Percentiles rank a stretch among this genome's conserved stretches.
Conservation (phyloP, 2,797 vertebrate species). For the Neosilurus mollespiculum region DNA sequence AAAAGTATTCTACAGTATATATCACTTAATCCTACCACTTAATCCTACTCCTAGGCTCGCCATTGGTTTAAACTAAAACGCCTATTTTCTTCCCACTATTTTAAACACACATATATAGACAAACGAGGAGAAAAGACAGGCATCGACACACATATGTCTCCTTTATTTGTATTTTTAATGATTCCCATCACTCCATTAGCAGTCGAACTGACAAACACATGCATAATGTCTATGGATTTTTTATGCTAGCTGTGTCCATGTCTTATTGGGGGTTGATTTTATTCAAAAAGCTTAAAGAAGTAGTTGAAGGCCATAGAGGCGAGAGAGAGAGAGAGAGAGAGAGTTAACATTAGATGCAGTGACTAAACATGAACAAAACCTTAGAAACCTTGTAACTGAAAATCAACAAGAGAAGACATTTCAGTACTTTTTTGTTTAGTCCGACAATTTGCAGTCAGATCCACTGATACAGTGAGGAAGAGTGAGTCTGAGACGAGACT, state of each 20-base stretch:
- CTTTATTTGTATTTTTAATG: conserved; percentile 46
- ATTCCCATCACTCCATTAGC: conserved; percentile 38
- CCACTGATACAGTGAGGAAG: conserved; percentile 5
- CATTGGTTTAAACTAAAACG: too few relatives aligned
- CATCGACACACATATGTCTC: conserved; percentile 4
- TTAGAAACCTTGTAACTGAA: conserved; percentile 11
- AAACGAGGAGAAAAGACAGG: conserved; percentile 8
- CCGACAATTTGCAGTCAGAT: conserved; percentile 4
- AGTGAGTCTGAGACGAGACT: conserved; percentile 2
- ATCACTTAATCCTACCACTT: too few relatives aligned
- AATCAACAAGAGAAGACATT: conserved; percentile 3
- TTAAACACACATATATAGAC: not conserved
- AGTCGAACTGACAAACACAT: conserved; percentile 45
- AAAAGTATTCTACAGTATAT: too few relatives aligned
- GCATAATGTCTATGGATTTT: conserved; percentile 19
- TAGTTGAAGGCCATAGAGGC: not conserved
- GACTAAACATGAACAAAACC: conserved; percentile 11
- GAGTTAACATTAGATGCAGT: not conserved
- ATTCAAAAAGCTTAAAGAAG: conserved; percentile 14
- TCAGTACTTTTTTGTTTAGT: not conserved
- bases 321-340: not conserved
- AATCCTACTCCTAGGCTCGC: too few relatives aligned
- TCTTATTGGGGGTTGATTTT: conserved; percentile 23
- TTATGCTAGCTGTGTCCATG: conserved; percentile 26
- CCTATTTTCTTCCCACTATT: not conserved